Evolutionary conservation across 2,797 vertebrate species (phyloP).

Genomic region (Cyclopterus lumpus): DNA sequence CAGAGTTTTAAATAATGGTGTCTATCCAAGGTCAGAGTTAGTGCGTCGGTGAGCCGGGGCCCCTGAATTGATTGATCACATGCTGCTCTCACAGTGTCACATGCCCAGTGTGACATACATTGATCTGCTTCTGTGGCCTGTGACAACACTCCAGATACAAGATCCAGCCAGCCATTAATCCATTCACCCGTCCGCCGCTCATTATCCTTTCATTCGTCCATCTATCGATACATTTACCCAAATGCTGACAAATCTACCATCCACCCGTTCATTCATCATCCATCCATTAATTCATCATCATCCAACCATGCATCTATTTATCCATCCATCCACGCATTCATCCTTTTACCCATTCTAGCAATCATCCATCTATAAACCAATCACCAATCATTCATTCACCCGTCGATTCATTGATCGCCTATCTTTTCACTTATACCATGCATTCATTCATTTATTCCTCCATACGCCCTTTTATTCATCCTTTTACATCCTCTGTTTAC

Average conservation of each 20-base stretch:
- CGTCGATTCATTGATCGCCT: neutral
- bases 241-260: neutral
- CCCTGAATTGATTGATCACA: conserved; percentile 62
- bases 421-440: no score
- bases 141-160: conserved; percentile 20
- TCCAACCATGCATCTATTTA: neutral
- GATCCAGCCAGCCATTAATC: conserved; percentile 1
- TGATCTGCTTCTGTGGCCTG: conserved; percentile 48
- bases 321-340: neutral
- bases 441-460: neutral
- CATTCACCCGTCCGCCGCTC: no score
- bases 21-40: conserved; percentile 74
- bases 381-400: neutral
- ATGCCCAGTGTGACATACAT: conserved; percentile 51
- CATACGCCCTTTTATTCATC: neutral
- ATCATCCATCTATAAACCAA: neutral
- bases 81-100: conserved; percentile 40
- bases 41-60: conserved; percentile 54
- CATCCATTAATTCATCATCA: neutral
- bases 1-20: conserved; percentile 71
- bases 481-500: neutral
- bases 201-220: neutral
- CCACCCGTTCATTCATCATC: neutral
- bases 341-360: neutral
- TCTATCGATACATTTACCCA: neutral